Evolutionary conservation across 1,140 invertebrate genomes (phyloP), one percentile per base, ranked within the genome.

Genomic region (Diabrotica undecimpunctata): DNA sequence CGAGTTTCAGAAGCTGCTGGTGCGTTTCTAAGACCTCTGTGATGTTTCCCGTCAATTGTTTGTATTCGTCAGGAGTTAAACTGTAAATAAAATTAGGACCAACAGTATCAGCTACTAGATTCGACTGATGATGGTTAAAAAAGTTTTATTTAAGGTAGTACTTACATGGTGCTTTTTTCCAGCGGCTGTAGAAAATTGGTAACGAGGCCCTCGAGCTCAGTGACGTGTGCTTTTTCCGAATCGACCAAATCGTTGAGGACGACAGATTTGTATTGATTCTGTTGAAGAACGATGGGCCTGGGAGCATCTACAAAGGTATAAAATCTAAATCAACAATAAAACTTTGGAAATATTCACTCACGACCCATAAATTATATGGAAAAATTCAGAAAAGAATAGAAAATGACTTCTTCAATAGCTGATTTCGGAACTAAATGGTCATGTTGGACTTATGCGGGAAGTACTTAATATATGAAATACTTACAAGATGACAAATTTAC

Each of bases 231-330:
- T 73, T 86, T 89, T 80, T 98, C 95, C 35, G 94, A 96, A 74
- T 97, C 94, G 64, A 96, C 87, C 36, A 98, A 86, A 83, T 96
- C 95, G 78, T 94, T 92, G 54, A 97, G 80, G n/a, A 96, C 93
- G 71, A 95, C 71, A 41, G 62, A 70, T 65, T 73, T 72, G 65
- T 77, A 76, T 60, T 77, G 70, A 54, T 75, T 76, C 58, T 76
- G 70, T 64, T 74, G 74, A 46, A 66, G 51, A 51, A 71, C 67
- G 10, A 65, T 53, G 2, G 73, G 71, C 54, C 70, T 68, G 8
- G 72, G 67, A 54, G 67, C 69, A 70, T 77, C 75, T 77, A 59
- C 50, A 72, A 70, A 46, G 25, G 25, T 54, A 55, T 62, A 52
- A 25, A 46, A 14, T 7, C 37, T 62, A 57, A 55, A 12, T 62